These are phyloP conservation scores for Leptopilina clavipes DNA, from an alignment of 1,140 invertebrate genomes.

Conservation along the genomic window DNA sequence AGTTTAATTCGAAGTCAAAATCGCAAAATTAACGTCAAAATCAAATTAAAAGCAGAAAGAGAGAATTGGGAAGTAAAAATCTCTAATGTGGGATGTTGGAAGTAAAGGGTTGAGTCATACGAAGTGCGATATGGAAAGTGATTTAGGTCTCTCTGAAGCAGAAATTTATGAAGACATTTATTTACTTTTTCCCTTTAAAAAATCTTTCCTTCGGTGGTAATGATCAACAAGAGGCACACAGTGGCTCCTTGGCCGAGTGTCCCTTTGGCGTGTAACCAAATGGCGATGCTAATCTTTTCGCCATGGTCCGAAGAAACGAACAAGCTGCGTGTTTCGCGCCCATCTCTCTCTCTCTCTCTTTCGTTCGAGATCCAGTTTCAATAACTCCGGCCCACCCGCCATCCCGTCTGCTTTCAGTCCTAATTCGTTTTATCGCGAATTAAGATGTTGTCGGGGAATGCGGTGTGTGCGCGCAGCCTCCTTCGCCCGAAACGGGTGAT, in stretches of 20 bases:
- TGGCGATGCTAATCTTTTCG: constrained; percentile 68
- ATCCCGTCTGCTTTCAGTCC: constrained; percentile 58
- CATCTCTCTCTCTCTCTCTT: constrained; percentile 40
- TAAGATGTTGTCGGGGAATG: constrained; percentile 67
- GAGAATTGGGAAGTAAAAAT: too few relatives aligned
- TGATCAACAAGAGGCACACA: constrained; percentile 16
- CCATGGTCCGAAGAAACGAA: constrained; percentile 53
- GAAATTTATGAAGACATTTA: too few relatives aligned
- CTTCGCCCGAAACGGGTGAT: constrained; percentile 51
- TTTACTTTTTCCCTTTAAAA: too few relatives aligned
- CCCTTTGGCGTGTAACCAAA: constrained; percentile 66
- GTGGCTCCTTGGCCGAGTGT: constrained; percentile 42
- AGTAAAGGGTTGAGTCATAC: too few relatives aligned
- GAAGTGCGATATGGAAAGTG: too few relatives aligned
- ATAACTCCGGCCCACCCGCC: constrained; percentile 36
- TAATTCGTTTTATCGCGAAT: constrained; percentile 71
- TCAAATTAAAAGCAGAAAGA: too few relatives aligned
- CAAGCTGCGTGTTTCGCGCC: constrained; percentile 56
- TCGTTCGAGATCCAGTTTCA: constrained; percentile 47
- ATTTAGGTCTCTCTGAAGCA: too few relatives aligned
- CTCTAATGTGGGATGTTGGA: too few relatives aligned
- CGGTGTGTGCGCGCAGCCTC: constrained; percentile 41
- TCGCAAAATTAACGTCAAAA: too few relatives aligned
- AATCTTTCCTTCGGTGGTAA: constrained; percentile 8
- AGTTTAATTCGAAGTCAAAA: too few relatives aligned